Evolutionary conservation across 2,797 vertebrate genomes (phyloP).

Genomic region (Neoniphon sammara): DNA sequence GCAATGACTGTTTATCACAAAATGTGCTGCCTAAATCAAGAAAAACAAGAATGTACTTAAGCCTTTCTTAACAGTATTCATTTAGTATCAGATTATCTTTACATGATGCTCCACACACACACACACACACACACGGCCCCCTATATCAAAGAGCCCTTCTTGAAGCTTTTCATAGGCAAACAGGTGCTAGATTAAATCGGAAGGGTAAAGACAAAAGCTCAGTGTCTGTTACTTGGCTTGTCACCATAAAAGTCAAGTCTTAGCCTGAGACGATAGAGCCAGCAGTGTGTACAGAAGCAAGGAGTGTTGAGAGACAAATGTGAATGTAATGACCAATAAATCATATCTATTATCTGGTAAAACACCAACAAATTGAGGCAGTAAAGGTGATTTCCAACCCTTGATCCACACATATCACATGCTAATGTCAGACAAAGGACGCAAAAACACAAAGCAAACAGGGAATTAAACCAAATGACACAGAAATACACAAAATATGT

Average conservation of each 20-base stretch:
- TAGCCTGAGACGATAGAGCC: conserved; percentile 64
- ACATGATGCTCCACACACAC: too few relatives aligned
- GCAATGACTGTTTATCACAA: too few relatives aligned
- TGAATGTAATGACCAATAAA: conserved; percentile 47
- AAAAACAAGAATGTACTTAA: too few relatives aligned
- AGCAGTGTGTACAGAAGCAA: conserved; percentile 44
- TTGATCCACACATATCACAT: neutral
- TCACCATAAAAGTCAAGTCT: conserved; percentile 69
- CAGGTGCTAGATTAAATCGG: conserved; percentile 81
- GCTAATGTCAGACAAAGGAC: neutral
- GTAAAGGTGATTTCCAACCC: conserved; percentile 28
- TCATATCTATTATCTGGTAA: conserved; percentile 23
- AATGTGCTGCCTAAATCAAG: too few relatives aligned
- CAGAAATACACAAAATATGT: neutral
- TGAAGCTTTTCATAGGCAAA: conserved; percentile 76
- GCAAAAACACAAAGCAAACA: neutral
- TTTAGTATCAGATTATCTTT: too few relatives aligned
- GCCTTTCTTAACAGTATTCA: too few relatives aligned
- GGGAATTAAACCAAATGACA: neutral
- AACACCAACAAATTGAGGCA: conserved; percentile 24
- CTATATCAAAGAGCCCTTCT: conserved; percentile 79
- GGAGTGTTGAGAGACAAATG: conserved; percentile 40
- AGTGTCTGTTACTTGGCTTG: conserved; percentile 75
- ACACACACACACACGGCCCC: conserved; percentile 4
- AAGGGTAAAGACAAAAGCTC: conserved; percentile 72